phyloP scores from a whole-genome alignment of 2,797 vertebrate species.

The Sparidentex hasta region DNA sequence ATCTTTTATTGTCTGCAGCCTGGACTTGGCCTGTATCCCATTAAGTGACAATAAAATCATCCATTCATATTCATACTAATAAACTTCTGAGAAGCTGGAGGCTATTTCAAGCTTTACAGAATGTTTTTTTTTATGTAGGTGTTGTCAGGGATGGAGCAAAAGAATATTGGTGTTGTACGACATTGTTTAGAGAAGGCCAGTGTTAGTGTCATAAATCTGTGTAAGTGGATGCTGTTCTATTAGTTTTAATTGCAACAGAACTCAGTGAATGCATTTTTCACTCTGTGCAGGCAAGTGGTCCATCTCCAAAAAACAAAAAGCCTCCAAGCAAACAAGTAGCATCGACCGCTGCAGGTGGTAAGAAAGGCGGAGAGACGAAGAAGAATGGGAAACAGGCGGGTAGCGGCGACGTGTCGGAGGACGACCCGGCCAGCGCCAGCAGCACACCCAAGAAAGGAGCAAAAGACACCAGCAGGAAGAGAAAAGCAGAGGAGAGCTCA shows the following conservation, averaged over 20 bases:
- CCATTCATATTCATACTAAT: slow-evolving; percentile 16
- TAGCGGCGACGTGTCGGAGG: slow-evolving; percentile 90
- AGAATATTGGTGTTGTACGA: slow-evolving; percentile 17
- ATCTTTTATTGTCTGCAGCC: slow-evolving; percentile 30
- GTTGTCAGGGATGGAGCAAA: not conserved
- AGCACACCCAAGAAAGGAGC: slow-evolving; percentile 91
- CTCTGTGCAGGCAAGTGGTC: slow-evolving; percentile 92
- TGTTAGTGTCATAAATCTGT: slow-evolving; percentile 1
- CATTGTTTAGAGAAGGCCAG: slow-evolving; percentile 16
- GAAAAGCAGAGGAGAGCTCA: slow-evolving; percentile 90
- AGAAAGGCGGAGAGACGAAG: slow-evolving; percentile 90
- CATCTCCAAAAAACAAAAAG: slow-evolving; percentile 94
- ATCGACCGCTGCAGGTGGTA: slow-evolving; percentile 78
- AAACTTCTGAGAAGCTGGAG: not conserved
- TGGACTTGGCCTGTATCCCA: slow-evolving; percentile 32
- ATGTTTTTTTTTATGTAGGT: slow-evolving; percentile 29
- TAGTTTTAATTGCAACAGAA: slow-evolving; percentile 1
- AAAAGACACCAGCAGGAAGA: slow-evolving; percentile 91
- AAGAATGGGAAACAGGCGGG: slow-evolving; percentile 90
- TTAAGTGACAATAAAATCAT: slow-evolving; percentile 35
- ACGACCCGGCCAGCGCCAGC: slow-evolving; percentile 88
- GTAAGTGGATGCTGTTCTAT: not conserved
- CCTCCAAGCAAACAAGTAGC: slow-evolving; percentile 87
- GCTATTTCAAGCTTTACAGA: slow-evolving; percentile 18
- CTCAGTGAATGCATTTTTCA: slow-evolving; percentile 14